phyloP scores from a whole-genome alignment of 1,140 invertebrate genomes.

The Phymorhynchus buccinoides region DNA sequence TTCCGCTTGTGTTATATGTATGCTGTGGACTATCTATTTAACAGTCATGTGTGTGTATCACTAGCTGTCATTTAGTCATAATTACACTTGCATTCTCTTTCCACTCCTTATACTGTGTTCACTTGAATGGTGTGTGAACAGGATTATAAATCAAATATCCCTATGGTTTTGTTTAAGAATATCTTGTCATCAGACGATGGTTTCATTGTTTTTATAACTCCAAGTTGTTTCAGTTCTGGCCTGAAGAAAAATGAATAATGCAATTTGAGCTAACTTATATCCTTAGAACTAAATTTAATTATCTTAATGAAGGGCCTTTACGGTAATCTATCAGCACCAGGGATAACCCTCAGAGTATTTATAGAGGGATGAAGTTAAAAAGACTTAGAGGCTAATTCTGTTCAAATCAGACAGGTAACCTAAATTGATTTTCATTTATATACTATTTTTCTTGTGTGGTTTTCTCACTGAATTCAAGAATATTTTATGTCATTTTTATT shows the following conservation, averaged over 20 bases:
- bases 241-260: neutral
- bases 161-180: neutral
- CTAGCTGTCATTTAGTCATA: neutral
- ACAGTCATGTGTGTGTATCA: neutral
- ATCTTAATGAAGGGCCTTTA: too few species aligned
- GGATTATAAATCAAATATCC: too few species aligned
- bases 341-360: too few species aligned
- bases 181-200: neutral
- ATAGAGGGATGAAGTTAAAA: too few species aligned
- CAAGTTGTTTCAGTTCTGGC: neutral
- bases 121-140: neutral
- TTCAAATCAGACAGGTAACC: neutral
- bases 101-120: neutral
- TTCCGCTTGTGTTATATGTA: slow-evolving; percentile 15
- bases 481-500: neutral
- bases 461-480: neutral
- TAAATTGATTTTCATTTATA: neutral
- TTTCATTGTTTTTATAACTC: neutral
- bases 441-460: neutral
- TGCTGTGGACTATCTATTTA: slow-evolving; percentile 18
- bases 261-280: too few species aligned
- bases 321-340: too few species aligned
- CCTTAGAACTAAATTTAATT: too few species aligned
- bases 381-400: too few species aligned
- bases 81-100: neutral